Evolutionary conservation across 2,113 vertebrate genomes (phyloP), one percentile per base, ranked within the genome.

Genomic region (Sceloporus undulatus): DNA sequence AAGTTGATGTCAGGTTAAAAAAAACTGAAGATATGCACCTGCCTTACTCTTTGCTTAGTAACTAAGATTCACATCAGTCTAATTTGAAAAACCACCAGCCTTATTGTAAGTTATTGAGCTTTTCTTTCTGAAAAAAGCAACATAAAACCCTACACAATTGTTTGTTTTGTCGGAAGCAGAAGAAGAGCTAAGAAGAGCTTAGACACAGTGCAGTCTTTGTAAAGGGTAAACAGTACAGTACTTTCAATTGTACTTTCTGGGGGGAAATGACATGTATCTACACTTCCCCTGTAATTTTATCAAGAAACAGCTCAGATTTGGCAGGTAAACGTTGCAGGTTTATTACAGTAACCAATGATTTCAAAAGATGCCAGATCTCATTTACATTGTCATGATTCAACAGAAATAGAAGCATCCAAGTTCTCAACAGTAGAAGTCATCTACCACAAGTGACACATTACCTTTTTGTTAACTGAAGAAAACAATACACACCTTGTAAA

Each of bases 271-370:
- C 48, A 40, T 52, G 75, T 1, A 0, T 87, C 90, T 90, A 79
- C 56, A 34, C 79, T 52, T 48, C 18, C 77, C n/a, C 56, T 87
- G 68, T 90, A 85, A 85, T 84, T 79, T 92, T 89, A 89, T 2
- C 80, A 84, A 81, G 82, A 84, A 29, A 85, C 7, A 80, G 76
- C 90, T 88, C 88, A 74, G 34, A 91, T 68, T 71, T 89, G 80
- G 82, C 68, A 91, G n/a, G 79, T 74, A 62, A 87, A 86, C 89
- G 85, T 84, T 90, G 77, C 77, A 91, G 79, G 52, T 92, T 89
- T 86, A 66, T 62, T 62, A 65, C 9, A 79, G 83, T 68, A 94
- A 84, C 66, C 86, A 89, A 84, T 79, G 66, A 74, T 88, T 92
- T 77, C 79, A 66, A 83, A 87, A 89, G 77, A 91, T 0, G 0